Base-by-base conservation (phyloP, 2,888 invertebrate genomes). In the Bombyx huttoni region DNA sequence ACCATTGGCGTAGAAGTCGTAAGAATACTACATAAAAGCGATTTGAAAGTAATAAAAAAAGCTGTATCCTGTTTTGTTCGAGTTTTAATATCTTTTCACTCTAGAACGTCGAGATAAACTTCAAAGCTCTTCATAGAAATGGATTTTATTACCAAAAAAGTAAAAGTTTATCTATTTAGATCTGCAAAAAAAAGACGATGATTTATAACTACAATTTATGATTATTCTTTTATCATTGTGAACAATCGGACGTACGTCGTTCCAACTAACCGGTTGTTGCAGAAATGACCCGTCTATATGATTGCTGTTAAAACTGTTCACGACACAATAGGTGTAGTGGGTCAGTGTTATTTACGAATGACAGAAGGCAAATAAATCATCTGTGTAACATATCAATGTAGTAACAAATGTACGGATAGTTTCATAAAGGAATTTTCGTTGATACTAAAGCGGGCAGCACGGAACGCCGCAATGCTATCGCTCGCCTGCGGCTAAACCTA, bases 301-400 rank as follows among this genome's bases (percentile, higher is more conserved):
- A 57, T 52, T 51, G 56, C 53, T 48, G 56, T 61, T 54, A 58
- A 63, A 68, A 65, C 60, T 63, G 59, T 61, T 58, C 52, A 58
- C 55, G 62, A 68, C 62, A 73, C 63, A 63, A 74, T 73, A 63
- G 64, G 56, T 55, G 60, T 67, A 72, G 69, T 80, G 66, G 78
- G 75, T 75, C 74, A 75, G 63, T 67, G 64, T 68, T 71, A 75
- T 73, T 73, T 66, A 67, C 63, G 60, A 69, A 65, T 74, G 77
- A 75, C 77, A 75, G 77, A 70, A 67, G 61, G 61, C 60, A 66
- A 60, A 81, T 82, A 78, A 82, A 81, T 82, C 82, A 81, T 80
- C 68, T 57, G 61, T 76, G 77, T 72, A 78, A 77, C 72, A 65
- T 73, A 79, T 78, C 69, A 73, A 74, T 75, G 71, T 66, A 72